Evolutionary conservation across 2,888 invertebrate species (phyloP).

Genomic region (Tridacna crocea): DNA sequence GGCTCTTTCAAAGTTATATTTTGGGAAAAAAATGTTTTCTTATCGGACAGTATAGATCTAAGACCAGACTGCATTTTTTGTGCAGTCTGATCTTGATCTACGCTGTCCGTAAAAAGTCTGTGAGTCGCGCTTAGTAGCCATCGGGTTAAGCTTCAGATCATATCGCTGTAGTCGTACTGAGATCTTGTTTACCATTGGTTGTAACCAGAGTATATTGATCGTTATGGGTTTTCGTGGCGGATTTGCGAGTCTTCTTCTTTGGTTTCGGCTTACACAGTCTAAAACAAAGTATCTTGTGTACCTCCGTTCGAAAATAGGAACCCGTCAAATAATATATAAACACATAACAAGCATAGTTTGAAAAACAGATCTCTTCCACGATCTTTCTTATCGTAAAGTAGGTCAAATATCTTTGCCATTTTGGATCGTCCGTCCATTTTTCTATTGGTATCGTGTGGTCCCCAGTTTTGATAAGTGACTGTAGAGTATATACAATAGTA

Average conservation of each 20-base stretch:
- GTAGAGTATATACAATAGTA: slow-evolving; percentile 80
- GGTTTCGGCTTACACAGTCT: slow-evolving; percentile 28
- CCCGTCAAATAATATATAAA: slow-evolving; percentile 83
- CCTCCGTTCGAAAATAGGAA: slow-evolving; percentile 79
- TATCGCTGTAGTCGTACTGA: slow-evolving; percentile 22
- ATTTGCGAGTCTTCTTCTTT: slow-evolving; percentile 13
- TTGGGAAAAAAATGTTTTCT: no score
- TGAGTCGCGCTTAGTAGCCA: no score
- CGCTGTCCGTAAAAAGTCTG: no score
- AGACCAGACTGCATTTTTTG: no score
- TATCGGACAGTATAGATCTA: no score
- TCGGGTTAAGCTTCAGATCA: background rate
- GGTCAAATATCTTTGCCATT: slow-evolving; percentile 79
- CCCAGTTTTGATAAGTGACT: slow-evolving; percentile 72
- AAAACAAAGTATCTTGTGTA: slow-evolving; percentile 67
- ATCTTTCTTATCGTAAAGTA: slow-evolving; percentile 77
- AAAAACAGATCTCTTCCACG: slow-evolving; percentile 80
- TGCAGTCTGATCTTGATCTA: no score
- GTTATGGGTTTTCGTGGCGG: slow-evolving; percentile 26
- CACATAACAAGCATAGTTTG: slow-evolving; percentile 83
- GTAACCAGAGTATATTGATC: slow-evolving; percentile 57
- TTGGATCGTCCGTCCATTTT: slow-evolving; percentile 70
- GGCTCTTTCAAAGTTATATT: no score
- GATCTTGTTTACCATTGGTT: slow-evolving; percentile 50
- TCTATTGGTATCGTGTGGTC: slow-evolving; percentile 63